Percentiles rank a stretch among this genome's conserved stretches.
phyloP scores from a whole-genome alignment of 2,888 invertebrate species.

The Eristalis tenax region DNA sequence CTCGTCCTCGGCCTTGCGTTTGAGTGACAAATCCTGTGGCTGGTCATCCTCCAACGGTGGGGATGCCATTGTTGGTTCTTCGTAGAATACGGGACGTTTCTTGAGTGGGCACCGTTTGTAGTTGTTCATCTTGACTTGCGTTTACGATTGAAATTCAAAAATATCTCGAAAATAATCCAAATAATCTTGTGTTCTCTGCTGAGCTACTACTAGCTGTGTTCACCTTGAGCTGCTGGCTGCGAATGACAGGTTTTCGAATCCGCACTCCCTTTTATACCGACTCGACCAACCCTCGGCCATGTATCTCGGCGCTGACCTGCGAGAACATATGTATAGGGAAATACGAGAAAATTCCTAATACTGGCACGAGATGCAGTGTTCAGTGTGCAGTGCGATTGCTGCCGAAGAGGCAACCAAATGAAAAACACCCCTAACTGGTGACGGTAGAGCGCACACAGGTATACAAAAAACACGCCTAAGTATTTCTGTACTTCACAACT shows the following conservation, averaged over 20 bases:
- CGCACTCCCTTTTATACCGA: conserved; percentile 64
- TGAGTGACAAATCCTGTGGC: conserved; percentile 80
- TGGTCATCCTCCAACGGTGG: conserved; percentile 71
- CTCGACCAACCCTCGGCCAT: conserved; percentile 45
- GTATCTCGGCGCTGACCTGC: conserved; percentile 47
- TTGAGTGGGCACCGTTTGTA: conserved; percentile 95
- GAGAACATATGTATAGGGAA: conserved; percentile 57
- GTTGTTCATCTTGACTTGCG: conserved; percentile 84
- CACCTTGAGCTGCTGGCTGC: conserved; percentile 77
- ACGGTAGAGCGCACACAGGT: conserved; percentile 42
- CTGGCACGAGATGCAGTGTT: conserved; percentile 41
- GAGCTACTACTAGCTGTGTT: conserved; percentile 73
- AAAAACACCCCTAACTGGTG: conserved; percentile 50
- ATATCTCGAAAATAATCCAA: conserved; percentile 35
- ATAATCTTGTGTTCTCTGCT: conserved; percentile 22
- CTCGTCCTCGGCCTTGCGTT: conserved; percentile 74
- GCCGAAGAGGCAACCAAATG: conserved; percentile 24
- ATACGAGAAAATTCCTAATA: conserved; percentile 52
- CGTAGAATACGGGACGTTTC: conserved; percentile 91
- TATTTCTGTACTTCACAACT: conserved; percentile 38
- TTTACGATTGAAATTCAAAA: conserved; percentile 44
- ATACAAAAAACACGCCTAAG: conserved; percentile 1
- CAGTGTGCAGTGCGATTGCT: conserved; percentile 26
- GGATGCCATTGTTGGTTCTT: conserved; percentile 85
- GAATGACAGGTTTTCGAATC: conserved; percentile 79